Evolutionary conservation across 2,888 invertebrate species (phyloP).

Genomic region (Merodon equestris): DNA sequence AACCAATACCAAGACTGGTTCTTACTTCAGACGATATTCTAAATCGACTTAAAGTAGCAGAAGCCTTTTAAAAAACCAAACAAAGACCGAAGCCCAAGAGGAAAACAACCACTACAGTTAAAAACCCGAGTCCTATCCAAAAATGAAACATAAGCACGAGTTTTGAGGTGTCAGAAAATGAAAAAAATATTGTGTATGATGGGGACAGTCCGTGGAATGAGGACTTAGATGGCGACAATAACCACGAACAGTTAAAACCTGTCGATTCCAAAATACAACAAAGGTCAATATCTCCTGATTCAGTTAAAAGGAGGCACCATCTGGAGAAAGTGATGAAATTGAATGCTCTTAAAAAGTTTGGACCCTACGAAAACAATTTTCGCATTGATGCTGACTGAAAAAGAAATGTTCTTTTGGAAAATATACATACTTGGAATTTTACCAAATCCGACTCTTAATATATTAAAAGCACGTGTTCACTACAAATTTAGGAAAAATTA

Average conservation of each 20-base stretch:
- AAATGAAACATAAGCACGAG: slow-evolving; percentile 3
- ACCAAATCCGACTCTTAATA: no score
- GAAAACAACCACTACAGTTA: no score
- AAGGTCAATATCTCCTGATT: slow-evolving; percentile 21
- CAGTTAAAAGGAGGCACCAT: slow-evolving; percentile 15
- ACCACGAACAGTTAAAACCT: slow-evolving; percentile 9
- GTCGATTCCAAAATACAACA: slow-evolving; percentile 4
- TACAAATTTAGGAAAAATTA: no score
- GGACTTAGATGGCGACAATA: slow-evolving; percentile 8
- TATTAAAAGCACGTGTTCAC: no score
- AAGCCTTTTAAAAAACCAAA: background rate
- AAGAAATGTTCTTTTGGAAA: no score
- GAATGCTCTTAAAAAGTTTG: slow-evolving; percentile 24
- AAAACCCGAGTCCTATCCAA: no score
- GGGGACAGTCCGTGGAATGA: slow-evolving; percentile 10
- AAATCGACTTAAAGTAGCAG: background rate
- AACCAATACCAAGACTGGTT: background rate
- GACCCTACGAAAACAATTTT: slow-evolving; percentile 18
- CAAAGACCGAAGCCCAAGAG: no score
- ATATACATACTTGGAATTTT: no score
- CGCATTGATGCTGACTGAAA: slow-evolving; percentile 25
- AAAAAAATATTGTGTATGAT: background rate
- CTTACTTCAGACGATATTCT: background rate
- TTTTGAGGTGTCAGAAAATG: background rate
- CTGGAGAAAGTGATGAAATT: slow-evolving; percentile 20